Conservation (phyloP, 2,113 vertebrate species). For the Tautogolabrus adspersus region DNA sequence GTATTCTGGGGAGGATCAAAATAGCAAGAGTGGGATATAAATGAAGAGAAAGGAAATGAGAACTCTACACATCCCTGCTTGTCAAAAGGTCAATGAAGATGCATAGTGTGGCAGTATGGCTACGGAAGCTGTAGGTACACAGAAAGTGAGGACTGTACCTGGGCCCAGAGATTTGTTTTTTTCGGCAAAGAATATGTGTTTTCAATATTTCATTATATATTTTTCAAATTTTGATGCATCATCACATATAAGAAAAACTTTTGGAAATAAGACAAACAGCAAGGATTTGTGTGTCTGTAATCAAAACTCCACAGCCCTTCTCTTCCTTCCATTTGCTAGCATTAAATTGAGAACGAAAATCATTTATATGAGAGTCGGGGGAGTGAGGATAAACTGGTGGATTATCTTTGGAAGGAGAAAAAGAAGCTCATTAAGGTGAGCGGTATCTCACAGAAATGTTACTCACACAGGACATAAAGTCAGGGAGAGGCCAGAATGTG, state of each 20-base stretch:
- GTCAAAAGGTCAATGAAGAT: slow-evolving; percentile 88
- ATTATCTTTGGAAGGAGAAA: slow-evolving; percentile 80
- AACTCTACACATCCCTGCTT: slow-evolving; percentile 87
- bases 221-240: slow-evolving; percentile 29
- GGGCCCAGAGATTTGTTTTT: slow-evolving; percentile 21
- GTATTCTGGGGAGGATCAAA: slow-evolving; percentile 89
- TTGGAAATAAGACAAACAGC: slow-evolving; percentile 5
- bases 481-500: slow-evolving; percentile 30
- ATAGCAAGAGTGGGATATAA: slow-evolving; percentile 87
- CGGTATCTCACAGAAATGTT: slow-evolving; percentile 77
- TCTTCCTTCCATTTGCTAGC: slow-evolving; percentile 52
- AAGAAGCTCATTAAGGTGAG: slow-evolving; percentile 82
- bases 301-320: slow-evolving; percentile 27
- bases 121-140: slow-evolving; percentile 45
- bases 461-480: slow-evolving; percentile 74
- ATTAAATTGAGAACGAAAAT: slow-evolving; percentile 80
- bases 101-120: slow-evolving; percentile 77
- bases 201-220: slow-evolving; percentile 18
- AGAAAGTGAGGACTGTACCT: slow-evolving; percentile 37
- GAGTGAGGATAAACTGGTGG: slow-evolving; percentile 81
- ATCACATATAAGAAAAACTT: slow-evolving; percentile 6
- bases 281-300: slow-evolving; percentile 4
- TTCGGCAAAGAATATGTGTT: slow-evolving; percentile 22
- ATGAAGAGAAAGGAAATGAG: slow-evolving; percentile 89
- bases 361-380: slow-evolving; percentile 84